Percentiles rank a stretch among this genome's conserved stretches.
These are phyloP conservation scores for Petrolisthes manimaculis DNA, from an alignment of 2,888 invertebrate genomes.

Conservation along the genomic window DNA sequence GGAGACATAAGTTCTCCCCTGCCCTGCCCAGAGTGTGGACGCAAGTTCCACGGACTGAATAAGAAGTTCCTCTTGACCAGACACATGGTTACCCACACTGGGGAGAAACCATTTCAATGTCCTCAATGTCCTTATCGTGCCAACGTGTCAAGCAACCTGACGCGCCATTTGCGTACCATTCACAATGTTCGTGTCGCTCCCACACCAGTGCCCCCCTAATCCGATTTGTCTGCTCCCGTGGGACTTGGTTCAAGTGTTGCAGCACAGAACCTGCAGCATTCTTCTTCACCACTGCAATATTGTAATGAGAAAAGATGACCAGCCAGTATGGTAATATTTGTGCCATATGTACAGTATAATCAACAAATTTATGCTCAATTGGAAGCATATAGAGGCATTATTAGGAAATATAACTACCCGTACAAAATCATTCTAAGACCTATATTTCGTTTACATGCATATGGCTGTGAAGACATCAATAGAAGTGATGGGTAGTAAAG, in stretches of 20 bases:
- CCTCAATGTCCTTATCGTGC: constrained; percentile 62
- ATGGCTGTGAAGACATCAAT: no score
- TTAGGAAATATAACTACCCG: no score
- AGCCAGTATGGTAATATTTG: neutral
- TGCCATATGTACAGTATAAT: no score
- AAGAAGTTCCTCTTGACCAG: constrained; percentile 64
- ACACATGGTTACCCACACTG: constrained; percentile 63
- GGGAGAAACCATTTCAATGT: constrained; percentile 61
- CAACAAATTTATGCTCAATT: no score
- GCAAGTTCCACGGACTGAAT: constrained; percentile 60
- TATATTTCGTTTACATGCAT: no score
- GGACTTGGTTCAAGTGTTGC: neutral
- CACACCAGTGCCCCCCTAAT: neutral
- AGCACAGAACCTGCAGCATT: constrained; percentile 36
- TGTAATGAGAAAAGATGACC: neutral
- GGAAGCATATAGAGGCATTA: no score
- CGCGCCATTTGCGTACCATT: constrained; percentile 59
- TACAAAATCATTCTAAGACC: no score
- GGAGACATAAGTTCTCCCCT: constrained; percentile 49
- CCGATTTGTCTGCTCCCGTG: constrained; percentile 11
- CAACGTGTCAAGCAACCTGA: constrained; percentile 64
- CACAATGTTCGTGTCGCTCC: constrained; percentile 24
- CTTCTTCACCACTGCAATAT: constrained; percentile 23
- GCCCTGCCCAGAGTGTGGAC: constrained; percentile 59
- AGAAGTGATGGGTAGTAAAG: no score